Evolutionary conservation across 2,888 invertebrate genomes (phyloP).

Genomic region (Napeogenes sylphis): DNA sequence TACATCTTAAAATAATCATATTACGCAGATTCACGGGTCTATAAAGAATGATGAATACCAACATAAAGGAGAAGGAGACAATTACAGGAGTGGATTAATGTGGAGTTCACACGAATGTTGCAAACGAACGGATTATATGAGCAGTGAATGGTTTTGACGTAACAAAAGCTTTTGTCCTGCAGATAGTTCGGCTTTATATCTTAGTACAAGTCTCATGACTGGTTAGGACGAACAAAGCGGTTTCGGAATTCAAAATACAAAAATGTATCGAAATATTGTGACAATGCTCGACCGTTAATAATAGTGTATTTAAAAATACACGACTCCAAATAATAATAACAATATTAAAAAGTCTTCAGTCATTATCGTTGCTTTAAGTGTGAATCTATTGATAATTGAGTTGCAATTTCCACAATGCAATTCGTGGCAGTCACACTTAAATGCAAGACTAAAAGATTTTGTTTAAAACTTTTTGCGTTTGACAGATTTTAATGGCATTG

Average conservation of each 20-base stretch:
- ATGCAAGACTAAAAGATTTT: no score
- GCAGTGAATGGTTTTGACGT: not conserved
- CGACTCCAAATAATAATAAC: no score
- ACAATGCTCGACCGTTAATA: no score
- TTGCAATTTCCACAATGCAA: no score
- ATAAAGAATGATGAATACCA: not conserved
- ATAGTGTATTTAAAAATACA: no score
- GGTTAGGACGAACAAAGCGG: not conserved
- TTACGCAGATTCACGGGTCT: not conserved
- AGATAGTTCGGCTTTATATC: conserved; percentile 6
- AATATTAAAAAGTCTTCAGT: no score
- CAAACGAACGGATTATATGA: conserved; percentile 4
- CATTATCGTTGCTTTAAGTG: no score
- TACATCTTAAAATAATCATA: conserved; percentile 1
- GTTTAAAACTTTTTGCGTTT: no score
- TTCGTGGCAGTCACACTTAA: no score
- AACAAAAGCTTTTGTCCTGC: conserved; percentile 5
- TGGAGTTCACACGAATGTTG: conserved; percentile 4
- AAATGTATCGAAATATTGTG: not conserved
- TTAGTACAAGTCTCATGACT: conserved; percentile 5
- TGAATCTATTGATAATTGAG: no score
- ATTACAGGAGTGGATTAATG: conserved; percentile 2
- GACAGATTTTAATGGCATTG: no score
- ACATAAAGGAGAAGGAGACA: not conserved
- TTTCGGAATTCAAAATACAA: not conserved